Percentiles rank a stretch among this genome's conserved stretches.
Conservation (phyloP, 2,888 invertebrate genomes). For the Torymus texanus region DNA sequence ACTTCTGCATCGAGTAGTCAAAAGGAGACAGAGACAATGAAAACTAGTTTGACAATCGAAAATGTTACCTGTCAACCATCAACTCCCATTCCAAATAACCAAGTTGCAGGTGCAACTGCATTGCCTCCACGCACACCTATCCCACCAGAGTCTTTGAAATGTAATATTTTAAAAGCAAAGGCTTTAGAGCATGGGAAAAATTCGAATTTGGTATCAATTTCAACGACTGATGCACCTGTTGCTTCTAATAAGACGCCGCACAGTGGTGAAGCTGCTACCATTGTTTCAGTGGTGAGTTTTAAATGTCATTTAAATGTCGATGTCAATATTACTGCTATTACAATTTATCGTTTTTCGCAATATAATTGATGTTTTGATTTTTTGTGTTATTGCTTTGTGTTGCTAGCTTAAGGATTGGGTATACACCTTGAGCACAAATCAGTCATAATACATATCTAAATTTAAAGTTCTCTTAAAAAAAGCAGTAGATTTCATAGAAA, state of each 20-base stretch:
- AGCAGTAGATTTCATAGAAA: not conserved
- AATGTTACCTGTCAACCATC: conserved; percentile 74
- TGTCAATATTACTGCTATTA: conserved; percentile 36
- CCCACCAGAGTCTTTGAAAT: conserved; percentile 93
- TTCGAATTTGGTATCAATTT: conserved; percentile 71
- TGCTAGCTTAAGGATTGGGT: conserved; percentile 57
- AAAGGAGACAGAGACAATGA: conserved; percentile 82
- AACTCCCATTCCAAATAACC: conserved; percentile 78
- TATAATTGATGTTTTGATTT: conserved; percentile 43
- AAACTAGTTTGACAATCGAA: conserved; percentile 79
- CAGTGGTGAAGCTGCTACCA: conserved; percentile 79
- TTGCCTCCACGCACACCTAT: conserved; percentile 79
- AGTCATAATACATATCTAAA: not conserved
- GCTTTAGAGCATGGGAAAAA: conserved; percentile 78
- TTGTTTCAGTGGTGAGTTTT: conserved; percentile 84
- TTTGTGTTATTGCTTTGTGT: conserved; percentile 59
- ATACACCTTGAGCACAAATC: conserved; percentile 53
- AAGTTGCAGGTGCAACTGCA: conserved; percentile 78
- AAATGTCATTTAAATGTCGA: conserved; percentile 26
- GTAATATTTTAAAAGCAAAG: conserved; percentile 93
- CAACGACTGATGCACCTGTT: conserved; percentile 73
- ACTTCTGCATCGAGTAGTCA: conserved; percentile 76
- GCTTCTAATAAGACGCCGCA: conserved; percentile 68
- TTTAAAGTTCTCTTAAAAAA: not conserved
- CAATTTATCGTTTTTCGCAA: conserved; percentile 35